Evolutionary conservation across 1,140 invertebrate genomes (phyloP), one percentile per base, ranked within the genome.

Genomic region (Limonius californicus): DNA sequence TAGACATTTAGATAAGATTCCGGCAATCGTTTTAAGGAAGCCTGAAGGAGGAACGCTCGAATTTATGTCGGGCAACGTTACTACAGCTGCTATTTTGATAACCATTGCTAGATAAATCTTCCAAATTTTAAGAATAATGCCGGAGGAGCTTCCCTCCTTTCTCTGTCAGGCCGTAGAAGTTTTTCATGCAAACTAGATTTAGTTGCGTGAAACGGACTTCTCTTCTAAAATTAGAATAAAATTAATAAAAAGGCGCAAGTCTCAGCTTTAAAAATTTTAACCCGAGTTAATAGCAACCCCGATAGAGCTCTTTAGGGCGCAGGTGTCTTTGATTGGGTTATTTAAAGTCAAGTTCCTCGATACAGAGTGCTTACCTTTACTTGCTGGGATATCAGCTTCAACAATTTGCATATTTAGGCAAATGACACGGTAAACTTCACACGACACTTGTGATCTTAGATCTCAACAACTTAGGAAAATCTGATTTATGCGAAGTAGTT

Each of bases 1-100:
- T 50, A 50, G 45, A 50, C 45, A 50, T 50, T 50, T 50, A 50
- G 45, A 50, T 50, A 50, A 50, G 35, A 39, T 39, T 39, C 35
- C 35, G n/a, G 45, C 45, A 50, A 50, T 50, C 16, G 19, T 50
- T 50, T 50, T 50, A 50, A 50, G 45, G 45, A 50, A 50, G 45
- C 45, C 45, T 50, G 45, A 50, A 50, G 45, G 20, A 50, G 45
- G n/a, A 50, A 50, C 45, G 45, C 45, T 50, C 45, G 16, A 50
- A 50, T 50, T 50, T 50, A 50, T 50, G 45, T 18, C 45, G 45
- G 45, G 20, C 45, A 12, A 2, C 45, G 16, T 19, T 19, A 50
- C 16, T 50, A 50, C 45, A 50, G 45, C 45, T 50, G 45, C 16
- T 50, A 50, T 19, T 50, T 50, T 50, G 45, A 50, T 50, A 50